Conservation (phyloP, 2,888 invertebrate species). For the Drosophila demipolita region DNA sequence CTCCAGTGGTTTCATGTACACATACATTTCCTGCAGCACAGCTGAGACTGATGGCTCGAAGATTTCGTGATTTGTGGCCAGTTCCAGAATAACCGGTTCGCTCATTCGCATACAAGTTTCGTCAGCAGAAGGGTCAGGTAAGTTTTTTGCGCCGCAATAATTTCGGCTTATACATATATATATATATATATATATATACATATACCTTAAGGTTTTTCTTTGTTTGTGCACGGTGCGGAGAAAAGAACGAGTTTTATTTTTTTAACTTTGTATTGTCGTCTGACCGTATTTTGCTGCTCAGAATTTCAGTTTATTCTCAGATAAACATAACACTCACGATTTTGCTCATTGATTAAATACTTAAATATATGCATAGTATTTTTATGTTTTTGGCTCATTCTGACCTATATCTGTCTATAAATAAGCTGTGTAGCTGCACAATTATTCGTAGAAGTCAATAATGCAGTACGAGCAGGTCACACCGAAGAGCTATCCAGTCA, state of each 20-base stretch:
- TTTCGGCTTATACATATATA: too few relatives aligned
- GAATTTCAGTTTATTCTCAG: too few relatives aligned
- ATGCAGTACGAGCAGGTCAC: conserved; percentile 53
- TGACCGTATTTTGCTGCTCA: too few relatives aligned
- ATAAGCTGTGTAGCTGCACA: neutral
- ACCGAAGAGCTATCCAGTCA: conserved; percentile 52
- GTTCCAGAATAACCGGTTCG: conserved; percentile 87
- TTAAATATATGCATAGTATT: neutral
- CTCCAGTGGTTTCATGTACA: conserved; percentile 91
- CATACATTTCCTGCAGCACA: conserved; percentile 89
- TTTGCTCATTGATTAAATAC: too few relatives aligned
- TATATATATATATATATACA: too few relatives aligned
- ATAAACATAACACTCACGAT: too few relatives aligned
- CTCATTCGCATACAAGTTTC: too few relatives aligned
- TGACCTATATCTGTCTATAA: neutral
- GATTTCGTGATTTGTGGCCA: conserved; percentile 88
- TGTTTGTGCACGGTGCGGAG: neutral
- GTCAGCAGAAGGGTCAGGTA: too few relatives aligned
- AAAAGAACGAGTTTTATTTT: neutral
- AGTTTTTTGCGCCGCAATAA: too few relatives aligned
- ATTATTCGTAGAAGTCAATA: conserved; percentile 14
- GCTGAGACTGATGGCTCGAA: conserved; percentile 88
- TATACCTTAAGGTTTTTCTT: too few relatives aligned
- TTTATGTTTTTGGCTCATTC: neutral
- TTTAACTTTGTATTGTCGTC: neutral